These are phyloP conservation scores for Ormyrus thymus DNA, from an alignment of 2,888 invertebrate genomes.

Conservation along the genomic window DNA sequence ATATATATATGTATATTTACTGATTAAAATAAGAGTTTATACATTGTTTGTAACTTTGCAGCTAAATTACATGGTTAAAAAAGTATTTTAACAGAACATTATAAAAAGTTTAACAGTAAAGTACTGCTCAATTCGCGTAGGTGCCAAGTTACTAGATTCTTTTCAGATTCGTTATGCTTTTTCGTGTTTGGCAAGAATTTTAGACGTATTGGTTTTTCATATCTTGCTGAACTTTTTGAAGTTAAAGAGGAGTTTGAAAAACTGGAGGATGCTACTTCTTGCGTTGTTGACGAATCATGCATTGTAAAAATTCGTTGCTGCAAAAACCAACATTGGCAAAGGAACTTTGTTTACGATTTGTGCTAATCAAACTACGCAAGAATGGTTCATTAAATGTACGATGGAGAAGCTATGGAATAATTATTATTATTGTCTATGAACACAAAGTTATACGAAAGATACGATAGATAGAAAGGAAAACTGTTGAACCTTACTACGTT, in stretches of 20 bases:
- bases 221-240: not conserved
- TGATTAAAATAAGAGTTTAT: conserved; percentile 49
- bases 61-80: conserved; percentile 45
- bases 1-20: conserved; percentile 3
- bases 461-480: conserved; percentile 26
- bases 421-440: conserved; percentile 39
- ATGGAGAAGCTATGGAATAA: conserved; percentile 22
- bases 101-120: conserved; percentile 49
- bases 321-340: conserved; percentile 50
- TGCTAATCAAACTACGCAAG: conserved; percentile 36
- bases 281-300: conserved; percentile 18
- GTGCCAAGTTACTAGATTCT: conserved; percentile 36
- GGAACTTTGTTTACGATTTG: conserved; percentile 53
- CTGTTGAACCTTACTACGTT: not conserved
- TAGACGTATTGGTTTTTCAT: conserved; percentile 20
- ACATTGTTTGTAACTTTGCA: conserved; percentile 38
- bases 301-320: conserved; percentile 51
- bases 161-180: conserved; percentile 34
- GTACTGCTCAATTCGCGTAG: conserved; percentile 21
- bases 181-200: conserved; percentile 45
- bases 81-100: conserved; percentile 47
- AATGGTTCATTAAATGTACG: conserved; percentile 16
- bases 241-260: conserved; percentile 2
- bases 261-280: conserved; percentile 22
- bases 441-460: conserved; percentile 14